Evolutionary conservation across 1,140 invertebrate genomes (phyloP), one percentile per base, ranked within the genome.

Genomic region (Sinonovacula constricta): DNA sequence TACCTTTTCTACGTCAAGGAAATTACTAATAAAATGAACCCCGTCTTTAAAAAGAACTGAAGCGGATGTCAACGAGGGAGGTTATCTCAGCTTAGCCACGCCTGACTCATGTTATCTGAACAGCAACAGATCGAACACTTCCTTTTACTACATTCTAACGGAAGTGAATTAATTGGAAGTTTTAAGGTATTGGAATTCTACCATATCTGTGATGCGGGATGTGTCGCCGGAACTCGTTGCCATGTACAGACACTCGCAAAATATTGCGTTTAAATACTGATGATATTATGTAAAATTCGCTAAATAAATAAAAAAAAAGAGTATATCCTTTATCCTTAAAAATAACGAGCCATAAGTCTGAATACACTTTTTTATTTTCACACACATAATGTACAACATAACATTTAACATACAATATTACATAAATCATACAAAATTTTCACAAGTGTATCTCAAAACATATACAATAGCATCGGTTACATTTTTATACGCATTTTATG

Each of bases 211-310:
- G 24, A 30, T 62, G 59, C 59, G 5, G 59, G 30, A 62, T 30
- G 31, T 62, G 12, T 33, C 59, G 30, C 24, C 59, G 12, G 59
- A 62, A 30, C 59, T 28, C 31, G 22, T 62, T 10, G 24, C 3
- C 10, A 14, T 65, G 30, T 65, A 36, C 26, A 65, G 33, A 65
- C 33, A n/a, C n/a, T n/a, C n/a, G n/a, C n/a, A n/a, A n/a, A n/a
- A n/a, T n/a, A n/a, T n/a, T n/a, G n/a, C n/a, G n/a, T n/a, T n/a
- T n/a, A n/a, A n/a, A n/a, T n/a, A n/a, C n/a, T n/a, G n/a, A n/a
- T n/a, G n/a, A n/a, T n/a, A n/a, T n/a, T n/a, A n/a, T n/a, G n/a
- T n/a, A n/a, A n/a, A n/a, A n/a, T n/a, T n/a, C n/a, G n/a, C n/a
- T n/a, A n/a, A n/a, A n/a, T n/a, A n/a, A n/a, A n/a, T n/a, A n/a